Conservation (phyloP, 2,888 invertebrate genomes). For the Oscheius sp. region DNA sequence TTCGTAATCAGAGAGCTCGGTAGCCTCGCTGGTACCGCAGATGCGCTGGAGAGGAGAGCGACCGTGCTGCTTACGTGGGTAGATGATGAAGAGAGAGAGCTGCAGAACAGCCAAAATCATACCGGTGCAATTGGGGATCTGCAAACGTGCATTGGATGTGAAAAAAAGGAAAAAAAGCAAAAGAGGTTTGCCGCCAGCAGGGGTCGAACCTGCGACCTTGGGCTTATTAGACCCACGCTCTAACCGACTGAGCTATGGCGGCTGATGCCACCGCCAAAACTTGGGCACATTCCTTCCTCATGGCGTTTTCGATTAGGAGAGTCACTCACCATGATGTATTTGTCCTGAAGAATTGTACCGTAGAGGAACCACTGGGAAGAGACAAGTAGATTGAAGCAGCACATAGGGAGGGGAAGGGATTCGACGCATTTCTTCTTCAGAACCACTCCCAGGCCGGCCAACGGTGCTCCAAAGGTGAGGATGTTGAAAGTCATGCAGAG, state of each 20-base stretch:
- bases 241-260: constrained; percentile 73
- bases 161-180: constrained; percentile 39
- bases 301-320: too few species aligned
- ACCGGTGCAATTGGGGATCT: constrained; percentile 86
- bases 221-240: constrained; percentile 74
- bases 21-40: background rate
- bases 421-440: constrained; percentile 79
- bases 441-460: constrained; percentile 84
- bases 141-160: constrained; percentile 70
- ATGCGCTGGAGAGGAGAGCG: constrained; percentile 17
- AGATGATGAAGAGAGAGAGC: constrained; percentile 83
- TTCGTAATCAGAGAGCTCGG: background rate
- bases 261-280: constrained; percentile 31
- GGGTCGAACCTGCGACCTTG: constrained; percentile 73
- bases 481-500: constrained; percentile 82
- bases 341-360: constrained; percentile 83
- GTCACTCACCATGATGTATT: constrained; percentile 82
- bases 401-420: constrained; percentile 87
- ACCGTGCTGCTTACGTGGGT: constrained; percentile 76
- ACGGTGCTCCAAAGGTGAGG: constrained; percentile 85
- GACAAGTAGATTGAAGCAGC: constrained; percentile 86
- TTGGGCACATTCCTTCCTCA: background rate
- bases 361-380: constrained; percentile 85
- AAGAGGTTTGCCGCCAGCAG: constrained; percentile 69
- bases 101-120: constrained; percentile 82